Conservation (phyloP, 2,113 vertebrate genomes). For the Tapirus terrestris region DNA sequence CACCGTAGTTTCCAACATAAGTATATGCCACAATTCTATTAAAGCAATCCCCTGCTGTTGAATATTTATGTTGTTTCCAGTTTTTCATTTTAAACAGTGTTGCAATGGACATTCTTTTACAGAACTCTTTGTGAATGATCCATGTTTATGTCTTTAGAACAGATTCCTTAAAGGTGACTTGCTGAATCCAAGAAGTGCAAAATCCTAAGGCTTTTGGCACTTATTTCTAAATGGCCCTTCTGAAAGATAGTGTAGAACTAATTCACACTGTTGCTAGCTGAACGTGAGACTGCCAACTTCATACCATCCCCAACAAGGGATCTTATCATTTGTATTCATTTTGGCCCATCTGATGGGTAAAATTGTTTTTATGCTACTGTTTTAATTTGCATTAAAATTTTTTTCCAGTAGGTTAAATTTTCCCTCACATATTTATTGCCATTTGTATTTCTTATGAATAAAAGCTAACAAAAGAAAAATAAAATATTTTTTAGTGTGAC, state of each 20-base stretch:
- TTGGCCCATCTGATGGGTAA: background rate
- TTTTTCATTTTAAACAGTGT: background rate
- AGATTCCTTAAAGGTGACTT: background rate
- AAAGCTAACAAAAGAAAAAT: constrained; percentile 8
- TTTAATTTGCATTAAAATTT: background rate
- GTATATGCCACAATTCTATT: background rate
- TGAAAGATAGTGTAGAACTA: background rate
- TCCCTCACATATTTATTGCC: background rate
- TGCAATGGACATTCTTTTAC: background rate
- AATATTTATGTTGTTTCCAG: background rate
- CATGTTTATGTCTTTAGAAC: background rate
- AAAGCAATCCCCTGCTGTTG: background rate
- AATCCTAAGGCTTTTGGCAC: background rate
- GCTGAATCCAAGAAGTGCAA: background rate
- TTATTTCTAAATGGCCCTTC: background rate
- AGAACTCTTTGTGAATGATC: background rate
- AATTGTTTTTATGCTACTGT: background rate
- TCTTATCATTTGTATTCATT: background rate
- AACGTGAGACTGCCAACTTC: background rate
- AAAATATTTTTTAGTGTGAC: background rate
- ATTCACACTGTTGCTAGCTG: background rate
- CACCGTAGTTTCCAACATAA: background rate
- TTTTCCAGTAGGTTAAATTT: background rate
- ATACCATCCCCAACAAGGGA: background rate
- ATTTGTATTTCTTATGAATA: background rate